phyloP scores from a whole-genome alignment of 2,113 vertebrate genomes.

The Hyperopisus bebe region DNA sequence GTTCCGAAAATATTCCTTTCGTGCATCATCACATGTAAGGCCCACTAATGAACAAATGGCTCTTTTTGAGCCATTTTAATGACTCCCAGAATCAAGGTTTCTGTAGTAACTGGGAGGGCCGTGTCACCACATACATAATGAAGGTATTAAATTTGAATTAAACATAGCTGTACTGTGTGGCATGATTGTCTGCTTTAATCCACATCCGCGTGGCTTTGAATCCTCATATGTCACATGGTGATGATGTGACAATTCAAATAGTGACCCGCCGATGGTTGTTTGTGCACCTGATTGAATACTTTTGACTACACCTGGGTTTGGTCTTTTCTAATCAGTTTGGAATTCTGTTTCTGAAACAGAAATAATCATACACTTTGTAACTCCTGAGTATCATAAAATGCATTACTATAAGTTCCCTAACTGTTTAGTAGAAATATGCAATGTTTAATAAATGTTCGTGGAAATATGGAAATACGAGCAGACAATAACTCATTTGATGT shows the following conservation, averaged over 20 bases:
- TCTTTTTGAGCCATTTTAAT: neutral
- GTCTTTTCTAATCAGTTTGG: conserved; percentile 41
- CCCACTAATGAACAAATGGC: neutral
- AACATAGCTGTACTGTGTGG: neutral
- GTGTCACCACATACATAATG: neutral
- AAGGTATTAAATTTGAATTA: neutral
- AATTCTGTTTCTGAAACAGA: neutral
- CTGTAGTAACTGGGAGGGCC: neutral
- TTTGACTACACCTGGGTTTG: conserved; percentile 33
- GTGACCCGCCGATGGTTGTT: conserved; percentile 27
- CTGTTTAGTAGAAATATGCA: conserved; percentile 51
- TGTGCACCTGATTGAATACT: conserved; percentile 39
- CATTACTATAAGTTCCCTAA: conserved; percentile 24
- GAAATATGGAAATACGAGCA: conserved; percentile 43
- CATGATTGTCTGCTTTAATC: neutral
- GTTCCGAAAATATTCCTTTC: neutral
- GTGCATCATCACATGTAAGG: neutral
- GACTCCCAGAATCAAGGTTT: neutral
- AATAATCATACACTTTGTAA: neutral
- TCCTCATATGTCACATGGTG: neutral
- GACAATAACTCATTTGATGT: conserved; percentile 47
- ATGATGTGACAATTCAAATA: conserved; percentile 25
- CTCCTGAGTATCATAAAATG: neutral
- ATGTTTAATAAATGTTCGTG: conserved; percentile 48
- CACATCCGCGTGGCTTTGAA: neutral